Conservation (phyloP, 2,113 vertebrate genomes). For the Regulus satrapa region DNA sequence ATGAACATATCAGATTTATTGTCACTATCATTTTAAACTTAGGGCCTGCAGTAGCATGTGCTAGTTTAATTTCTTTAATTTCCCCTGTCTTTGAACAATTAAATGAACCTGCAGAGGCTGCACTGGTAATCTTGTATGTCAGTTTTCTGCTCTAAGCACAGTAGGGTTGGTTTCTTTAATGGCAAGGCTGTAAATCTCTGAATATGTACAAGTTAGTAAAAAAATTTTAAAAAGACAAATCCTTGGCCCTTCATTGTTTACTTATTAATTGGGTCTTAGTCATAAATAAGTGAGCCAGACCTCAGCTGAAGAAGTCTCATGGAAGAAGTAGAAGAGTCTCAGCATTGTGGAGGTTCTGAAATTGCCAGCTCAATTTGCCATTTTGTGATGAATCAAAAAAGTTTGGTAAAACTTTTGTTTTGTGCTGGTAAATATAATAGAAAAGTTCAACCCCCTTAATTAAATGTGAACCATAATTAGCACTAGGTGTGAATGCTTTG, state of each 20-base stretch:
- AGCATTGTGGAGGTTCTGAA: neutral
- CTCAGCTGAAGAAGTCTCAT: neutral
- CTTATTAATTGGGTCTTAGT: neutral
- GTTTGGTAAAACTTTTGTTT: too few species aligned
- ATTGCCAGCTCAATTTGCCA: neutral
- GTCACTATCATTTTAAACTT: neutral
- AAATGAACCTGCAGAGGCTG: neutral
- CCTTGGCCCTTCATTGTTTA: neutral
- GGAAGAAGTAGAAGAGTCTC: neutral
- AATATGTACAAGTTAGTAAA: neutral
- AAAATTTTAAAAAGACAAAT: neutral
- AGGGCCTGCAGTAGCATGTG: neutral
- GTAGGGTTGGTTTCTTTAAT: neutral
- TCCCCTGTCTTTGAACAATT: neutral
- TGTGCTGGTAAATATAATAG: conserved; percentile 49
- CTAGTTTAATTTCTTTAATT: neutral
- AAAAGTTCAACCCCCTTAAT: conserved; percentile 73
- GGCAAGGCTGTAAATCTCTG: neutral
- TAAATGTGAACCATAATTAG: conserved; percentile 83
- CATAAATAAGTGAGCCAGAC: neutral
- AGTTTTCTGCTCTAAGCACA: neutral
- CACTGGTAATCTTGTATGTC: neutral
- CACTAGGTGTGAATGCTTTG: conserved; percentile 66
- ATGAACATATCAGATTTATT: neutral
- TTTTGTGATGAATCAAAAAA: neutral